Conservation (phyloP, 2,888 invertebrate genomes). For the Pammene aurita region DNA sequence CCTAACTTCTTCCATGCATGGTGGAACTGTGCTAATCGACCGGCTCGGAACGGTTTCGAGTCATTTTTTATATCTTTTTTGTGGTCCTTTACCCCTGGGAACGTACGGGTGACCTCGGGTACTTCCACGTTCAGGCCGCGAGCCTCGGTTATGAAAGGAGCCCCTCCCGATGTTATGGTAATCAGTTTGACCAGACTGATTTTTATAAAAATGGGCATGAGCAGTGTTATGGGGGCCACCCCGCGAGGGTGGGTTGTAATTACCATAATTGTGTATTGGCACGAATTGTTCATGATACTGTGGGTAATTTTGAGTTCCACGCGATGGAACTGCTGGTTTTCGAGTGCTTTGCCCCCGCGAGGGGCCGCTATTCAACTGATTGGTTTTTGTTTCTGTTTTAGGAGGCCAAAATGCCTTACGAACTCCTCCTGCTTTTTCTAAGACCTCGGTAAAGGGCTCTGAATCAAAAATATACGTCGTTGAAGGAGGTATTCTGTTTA, state of each 20-base stretch:
- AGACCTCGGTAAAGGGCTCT: slow-evolving; percentile 23
- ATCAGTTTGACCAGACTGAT: slow-evolving; percentile 3
- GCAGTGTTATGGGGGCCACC: slow-evolving; percentile 18
- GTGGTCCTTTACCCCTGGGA: slow-evolving; percentile 1
- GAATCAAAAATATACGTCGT: slow-evolving; percentile 22
- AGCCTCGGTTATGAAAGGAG: slow-evolving; percentile 25
- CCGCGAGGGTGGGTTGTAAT: slow-evolving; percentile 37
- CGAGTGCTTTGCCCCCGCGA: slow-evolving; percentile 36
- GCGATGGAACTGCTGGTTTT: slow-evolving; percentile 35
- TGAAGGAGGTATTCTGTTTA: slow-evolving; percentile 35
- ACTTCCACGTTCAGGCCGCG: not conserved
- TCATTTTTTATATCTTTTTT: slow-evolving; percentile 39
- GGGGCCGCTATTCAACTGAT: slow-evolving; percentile 24
- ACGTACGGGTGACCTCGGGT: slow-evolving; percentile 6
- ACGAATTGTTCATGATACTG: slow-evolving; percentile 9
- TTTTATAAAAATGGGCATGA: not conserved
- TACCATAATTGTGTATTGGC: not conserved
- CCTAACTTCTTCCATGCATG: slow-evolving; percentile 38
- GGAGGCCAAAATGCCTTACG: slow-evolving; percentile 27
- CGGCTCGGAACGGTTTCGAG: slow-evolving; percentile 38
- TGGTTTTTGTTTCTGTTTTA: not conserved
- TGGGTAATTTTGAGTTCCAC: slow-evolving; percentile 23
- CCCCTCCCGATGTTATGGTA: slow-evolving; percentile 3
- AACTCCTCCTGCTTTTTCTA: slow-evolving; percentile 30
- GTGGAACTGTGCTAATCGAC: slow-evolving; percentile 33